Percentiles rank a stretch among this genome's conserved stretches.
Evolutionary conservation across 2,113 vertebrate genomes (phyloP).

Genomic region (Parus major): DNA sequence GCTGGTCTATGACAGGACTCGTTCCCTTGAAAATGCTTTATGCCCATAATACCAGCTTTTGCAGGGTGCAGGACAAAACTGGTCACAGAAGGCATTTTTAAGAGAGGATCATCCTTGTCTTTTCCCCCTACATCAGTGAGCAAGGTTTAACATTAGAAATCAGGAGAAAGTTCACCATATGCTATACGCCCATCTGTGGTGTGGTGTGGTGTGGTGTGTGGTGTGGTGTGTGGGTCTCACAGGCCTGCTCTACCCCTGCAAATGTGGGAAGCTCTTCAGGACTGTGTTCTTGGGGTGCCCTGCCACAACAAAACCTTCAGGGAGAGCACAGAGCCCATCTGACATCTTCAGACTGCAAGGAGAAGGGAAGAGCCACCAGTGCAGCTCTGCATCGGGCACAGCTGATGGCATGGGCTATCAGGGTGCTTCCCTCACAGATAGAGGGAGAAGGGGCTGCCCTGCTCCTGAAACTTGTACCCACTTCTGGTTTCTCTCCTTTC

Average conservation of each 20-base stretch:
- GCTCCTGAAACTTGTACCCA: not conserved
- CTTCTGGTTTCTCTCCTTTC: not conserved
- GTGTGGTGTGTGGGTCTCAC: not conserved
- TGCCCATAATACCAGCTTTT: not conserved
- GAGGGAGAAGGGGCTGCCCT: not conserved
- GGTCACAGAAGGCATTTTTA: not conserved
- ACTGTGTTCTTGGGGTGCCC: not conserved
- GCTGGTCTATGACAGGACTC: not conserved
- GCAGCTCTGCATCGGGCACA: not conserved
- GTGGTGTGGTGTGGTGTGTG: too few relatives aligned
- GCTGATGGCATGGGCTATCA: accelerated
- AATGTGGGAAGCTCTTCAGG: not conserved
- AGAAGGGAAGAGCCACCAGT: not conserved
- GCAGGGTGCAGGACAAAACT: not conserved
- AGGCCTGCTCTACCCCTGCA: accelerated
- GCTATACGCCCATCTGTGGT: accelerated
- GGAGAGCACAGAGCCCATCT: not conserved
- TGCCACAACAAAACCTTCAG: not conserved
- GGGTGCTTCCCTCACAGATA: not conserved
- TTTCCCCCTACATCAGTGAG: not conserved
- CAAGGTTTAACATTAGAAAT: not conserved
- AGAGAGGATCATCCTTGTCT: not conserved
- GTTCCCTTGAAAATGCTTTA: not conserved
- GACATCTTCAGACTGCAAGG: not conserved
- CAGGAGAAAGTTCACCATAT: not conserved